phyloP scores from a whole-genome alignment of 2,888 invertebrate genomes.

The Frankliniella fusca region DNA sequence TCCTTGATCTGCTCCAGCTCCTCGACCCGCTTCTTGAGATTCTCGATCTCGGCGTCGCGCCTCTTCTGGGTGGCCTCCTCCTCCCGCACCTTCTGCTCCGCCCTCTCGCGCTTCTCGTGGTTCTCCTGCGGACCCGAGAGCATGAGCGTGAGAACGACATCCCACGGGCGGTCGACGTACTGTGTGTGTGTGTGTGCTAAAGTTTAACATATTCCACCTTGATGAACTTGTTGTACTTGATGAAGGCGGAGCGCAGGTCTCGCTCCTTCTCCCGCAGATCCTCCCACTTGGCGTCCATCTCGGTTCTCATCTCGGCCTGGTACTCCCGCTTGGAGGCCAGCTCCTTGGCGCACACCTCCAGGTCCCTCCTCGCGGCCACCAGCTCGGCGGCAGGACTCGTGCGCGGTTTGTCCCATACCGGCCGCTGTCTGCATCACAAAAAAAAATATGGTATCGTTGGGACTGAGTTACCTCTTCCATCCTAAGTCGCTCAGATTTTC shows the following conservation, averaged over 20 bases:
- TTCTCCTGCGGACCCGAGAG: conserved; percentile 50
- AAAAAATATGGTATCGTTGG: neutral
- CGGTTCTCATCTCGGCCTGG: conserved; percentile 47
- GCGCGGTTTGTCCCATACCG: conserved; percentile 59
- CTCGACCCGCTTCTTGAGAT: conserved; percentile 50
- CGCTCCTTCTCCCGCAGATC: conserved; percentile 54
- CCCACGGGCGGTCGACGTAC: too few species aligned
- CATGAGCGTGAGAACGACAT: too few species aligned
- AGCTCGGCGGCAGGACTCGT: conserved; percentile 55
- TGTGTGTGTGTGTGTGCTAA: too few species aligned
- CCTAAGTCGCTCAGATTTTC: neutral
- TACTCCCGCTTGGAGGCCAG: conserved; percentile 50
- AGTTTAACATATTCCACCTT: neutral
- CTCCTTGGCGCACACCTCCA: conserved; percentile 52
- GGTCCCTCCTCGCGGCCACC: conserved; percentile 54
- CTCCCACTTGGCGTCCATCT: conserved; percentile 55
- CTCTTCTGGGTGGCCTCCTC: conserved; percentile 52
- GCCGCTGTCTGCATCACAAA: conserved; percentile 52
- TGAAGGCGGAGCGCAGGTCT: conserved; percentile 55
- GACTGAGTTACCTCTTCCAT: too few species aligned
- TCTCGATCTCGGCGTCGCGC: conserved; percentile 53
- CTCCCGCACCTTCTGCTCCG: conserved; percentile 55
- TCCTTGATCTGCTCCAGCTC: conserved; percentile 52
- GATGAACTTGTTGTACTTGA: conserved; percentile 55
- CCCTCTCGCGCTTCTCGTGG: conserved; percentile 60